Evolutionary conservation across 2,888 invertebrate genomes (phyloP), one percentile per base, ranked within the genome.

Genomic region (Tiliacea aurago): DNA sequence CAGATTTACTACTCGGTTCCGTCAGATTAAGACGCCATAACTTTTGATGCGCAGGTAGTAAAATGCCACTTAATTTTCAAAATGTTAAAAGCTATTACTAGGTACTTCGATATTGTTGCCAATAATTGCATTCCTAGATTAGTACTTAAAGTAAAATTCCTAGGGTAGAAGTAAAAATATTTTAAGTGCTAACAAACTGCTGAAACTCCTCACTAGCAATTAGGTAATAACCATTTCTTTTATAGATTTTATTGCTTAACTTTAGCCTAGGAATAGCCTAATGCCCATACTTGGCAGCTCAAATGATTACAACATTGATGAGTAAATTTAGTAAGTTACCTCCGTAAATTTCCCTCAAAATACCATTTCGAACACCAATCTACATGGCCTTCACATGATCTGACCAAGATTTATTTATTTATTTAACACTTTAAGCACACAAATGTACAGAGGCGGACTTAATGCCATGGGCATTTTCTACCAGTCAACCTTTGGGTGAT

Each of bases 101-200:
- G 47, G 28, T 49, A 51, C 15, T 18, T 58, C 6, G 23, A 59
- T 53, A 53, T 33, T 59, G 53, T 49, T 49, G 43, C n/a, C 49
- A 64, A 18, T 77, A 20, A 75, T 61, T 68, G 33, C 23, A 28
- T 49, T 76, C 28, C 33, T 28, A 49, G 28, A 28, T 37, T 37
- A 13, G 15, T 45, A 23, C 11, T 13, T 37, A 28, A n/a, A n/a
- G n/a, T n/a, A n/a, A n/a, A n/a, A n/a, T n/a, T n/a, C n/a, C n/a
- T n/a, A n/a, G n/a, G n/a, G n/a, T n/a, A n/a, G n/a, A n/a, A 49
- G n/a, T 55, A 15, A 47, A 55, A 7, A 43, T 20, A 67, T 33
- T 28, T 61, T 41, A 33, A 49, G 13, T 43, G 61, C 10, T 43
- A 9, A 55, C 33, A 15, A n/a, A 37, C 9, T 10, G 28, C 18